These are phyloP conservation scores for Ibidorhyncha struthersii DNA, from an alignment of 2,113 vertebrate species.

Conservation along the genomic window DNA sequence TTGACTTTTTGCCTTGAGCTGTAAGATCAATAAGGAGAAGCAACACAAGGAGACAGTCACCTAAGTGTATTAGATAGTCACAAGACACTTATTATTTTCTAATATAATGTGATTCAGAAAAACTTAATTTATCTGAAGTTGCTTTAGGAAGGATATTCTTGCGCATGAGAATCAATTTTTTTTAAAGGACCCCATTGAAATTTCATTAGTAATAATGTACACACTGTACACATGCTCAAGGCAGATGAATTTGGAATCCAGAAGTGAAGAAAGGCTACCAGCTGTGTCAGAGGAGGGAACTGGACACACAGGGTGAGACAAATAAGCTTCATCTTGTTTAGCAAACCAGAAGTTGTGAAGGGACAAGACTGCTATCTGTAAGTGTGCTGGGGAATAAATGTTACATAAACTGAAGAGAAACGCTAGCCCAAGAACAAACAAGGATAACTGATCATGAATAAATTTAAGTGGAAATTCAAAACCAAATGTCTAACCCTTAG, in stretches of 20 bases:
- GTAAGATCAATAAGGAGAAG: background rate
- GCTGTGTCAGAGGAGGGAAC: background rate
- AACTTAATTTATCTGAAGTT: background rate
- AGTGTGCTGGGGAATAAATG: background rate
- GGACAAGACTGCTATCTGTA: background rate
- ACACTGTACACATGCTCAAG: background rate
- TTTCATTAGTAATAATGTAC: background rate
- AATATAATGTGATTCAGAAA: background rate
- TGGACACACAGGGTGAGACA: background rate
- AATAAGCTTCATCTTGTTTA: background rate
- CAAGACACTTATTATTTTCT: background rate
- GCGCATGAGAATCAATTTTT: background rate
- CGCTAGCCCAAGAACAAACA: background rate
- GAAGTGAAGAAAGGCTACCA: background rate
- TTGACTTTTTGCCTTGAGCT: background rate
- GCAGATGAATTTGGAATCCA: background rate
- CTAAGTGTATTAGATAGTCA: background rate
- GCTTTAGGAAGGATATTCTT: background rate
- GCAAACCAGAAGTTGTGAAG: background rate
- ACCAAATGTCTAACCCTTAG: background rate
- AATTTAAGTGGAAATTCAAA: background rate
- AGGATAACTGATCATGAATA: background rate
- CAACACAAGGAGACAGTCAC: background rate
- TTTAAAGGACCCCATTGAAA: background rate
- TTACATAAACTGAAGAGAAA: background rate